phyloP scores from a whole-genome alignment of 2,888 invertebrate species.

The Drosophila ezoana region DNA sequence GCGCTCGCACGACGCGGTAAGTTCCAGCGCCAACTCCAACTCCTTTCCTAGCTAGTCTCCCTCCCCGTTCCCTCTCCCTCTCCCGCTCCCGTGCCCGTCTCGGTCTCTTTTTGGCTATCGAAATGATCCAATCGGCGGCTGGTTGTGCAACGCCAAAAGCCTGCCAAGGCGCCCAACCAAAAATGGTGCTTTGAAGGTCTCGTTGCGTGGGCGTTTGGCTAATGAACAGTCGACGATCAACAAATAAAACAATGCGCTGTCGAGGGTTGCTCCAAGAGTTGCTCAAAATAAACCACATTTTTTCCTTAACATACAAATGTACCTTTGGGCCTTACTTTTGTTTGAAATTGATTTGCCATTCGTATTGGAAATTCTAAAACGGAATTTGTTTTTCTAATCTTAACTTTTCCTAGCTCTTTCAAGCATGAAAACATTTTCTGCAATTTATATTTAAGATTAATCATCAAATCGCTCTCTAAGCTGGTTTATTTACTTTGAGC shows the following conservation, averaged over 20 bases:
- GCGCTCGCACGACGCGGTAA: conserved; percentile 86
- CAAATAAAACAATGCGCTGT: conserved; percentile 47
- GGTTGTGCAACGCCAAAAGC: conserved; percentile 41
- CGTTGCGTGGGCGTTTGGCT: conserved; percentile 65
- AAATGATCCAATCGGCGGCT: conserved; percentile 34
- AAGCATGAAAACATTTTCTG: too few species aligned
- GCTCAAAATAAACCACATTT: too few species aligned
- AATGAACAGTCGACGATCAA: conserved; percentile 63
- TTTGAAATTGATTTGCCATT: too few species aligned
- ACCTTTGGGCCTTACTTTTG: too few species aligned
- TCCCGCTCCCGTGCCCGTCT: neutral
- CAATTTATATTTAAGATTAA: too few species aligned
- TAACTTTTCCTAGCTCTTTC: too few species aligned
- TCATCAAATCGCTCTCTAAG: too few species aligned
- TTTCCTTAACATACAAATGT: too few species aligned
- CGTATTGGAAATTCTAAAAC: too few species aligned
- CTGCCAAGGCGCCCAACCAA: conserved; percentile 50
- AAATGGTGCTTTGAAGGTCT: conserved; percentile 69
- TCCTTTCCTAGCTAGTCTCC: neutral
- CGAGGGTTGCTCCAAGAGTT: conserved; percentile 28
- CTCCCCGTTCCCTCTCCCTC: neutral
- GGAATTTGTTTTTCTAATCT: too few species aligned
- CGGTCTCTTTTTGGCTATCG: conserved; percentile 50
- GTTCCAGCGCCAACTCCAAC: conserved; percentile 28
- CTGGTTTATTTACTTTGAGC: too few species aligned